phyloP scores from a whole-genome alignment of 2,797 vertebrate genomes.

The Peromyscus aztecus region DNA sequence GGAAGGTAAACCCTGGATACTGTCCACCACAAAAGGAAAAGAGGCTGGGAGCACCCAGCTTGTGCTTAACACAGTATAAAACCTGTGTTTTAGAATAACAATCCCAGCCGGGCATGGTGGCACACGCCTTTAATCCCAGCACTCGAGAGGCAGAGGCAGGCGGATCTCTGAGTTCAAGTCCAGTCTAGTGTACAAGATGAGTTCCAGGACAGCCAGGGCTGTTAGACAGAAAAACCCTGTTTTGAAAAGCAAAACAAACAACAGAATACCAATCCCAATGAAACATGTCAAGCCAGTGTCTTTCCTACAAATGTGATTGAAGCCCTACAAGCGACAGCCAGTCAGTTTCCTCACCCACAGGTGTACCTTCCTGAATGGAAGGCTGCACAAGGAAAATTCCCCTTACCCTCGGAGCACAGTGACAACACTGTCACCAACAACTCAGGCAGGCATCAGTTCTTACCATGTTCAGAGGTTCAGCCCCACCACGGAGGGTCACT shows the following conservation, averaged over 20 bases:
- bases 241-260: not conserved
- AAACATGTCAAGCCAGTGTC: not conserved
- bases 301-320: not conserved
- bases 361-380: not conserved
- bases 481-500: not conserved
- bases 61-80: not conserved
- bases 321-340: not conserved
- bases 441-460: not conserved
- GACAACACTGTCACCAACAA: not conserved
- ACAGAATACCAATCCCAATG: not conserved
- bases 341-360: not conserved
- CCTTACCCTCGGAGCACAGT: not conserved
- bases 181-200: not conserved
- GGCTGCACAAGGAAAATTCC: not conserved
- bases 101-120: not conserved
- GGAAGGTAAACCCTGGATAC: not conserved
- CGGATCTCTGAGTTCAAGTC: not conserved
- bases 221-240: not conserved
- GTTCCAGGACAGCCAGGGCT: not conserved
- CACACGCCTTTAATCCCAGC: not conserved
- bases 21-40: not conserved
- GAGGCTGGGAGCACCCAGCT: not conserved
- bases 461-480: conserved; percentile 85
- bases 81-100: not conserved
- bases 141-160: not conserved